phyloP scores from a whole-genome alignment of 1,140 invertebrate genomes.

The Drosophila melanica region DNA sequence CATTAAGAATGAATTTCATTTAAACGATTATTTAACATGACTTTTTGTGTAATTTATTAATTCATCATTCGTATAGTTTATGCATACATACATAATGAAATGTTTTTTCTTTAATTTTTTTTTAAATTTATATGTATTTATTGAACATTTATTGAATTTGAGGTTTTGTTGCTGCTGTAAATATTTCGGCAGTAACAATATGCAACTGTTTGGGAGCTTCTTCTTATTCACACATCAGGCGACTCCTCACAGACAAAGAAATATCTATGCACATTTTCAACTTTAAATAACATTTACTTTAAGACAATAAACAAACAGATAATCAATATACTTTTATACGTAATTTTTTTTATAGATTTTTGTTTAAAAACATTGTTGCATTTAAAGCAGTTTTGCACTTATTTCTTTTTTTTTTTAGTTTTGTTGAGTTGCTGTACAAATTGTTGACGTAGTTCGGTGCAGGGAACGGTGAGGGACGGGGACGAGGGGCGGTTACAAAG shows the following conservation, averaged over 20 bases:
- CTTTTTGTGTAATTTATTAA: constrained; percentile 61
- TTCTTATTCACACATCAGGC: constrained; percentile 31
- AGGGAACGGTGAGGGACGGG: constrained; percentile 38
- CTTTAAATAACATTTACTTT: constrained; percentile 76
- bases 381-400: constrained; percentile 78
- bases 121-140: constrained; percentile 63
- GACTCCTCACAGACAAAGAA: constrained; percentile 53
- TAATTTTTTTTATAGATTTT: constrained; percentile 32
- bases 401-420: constrained; percentile 69
- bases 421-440: constrained; percentile 74
- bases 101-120: constrained; percentile 51
- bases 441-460: constrained; percentile 72
- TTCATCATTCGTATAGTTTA: constrained; percentile 63
- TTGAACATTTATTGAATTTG: constrained; percentile 66
- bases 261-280: constrained; percentile 58
- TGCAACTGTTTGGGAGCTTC: constrained; percentile 23
- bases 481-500: constrained; percentile 14
- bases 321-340: constrained; percentile 57
- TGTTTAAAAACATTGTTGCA: constrained; percentile 64
- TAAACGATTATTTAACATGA: constrained; percentile 57
- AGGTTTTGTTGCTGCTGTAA: constrained; percentile 52
- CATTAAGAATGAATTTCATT: background rate
- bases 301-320: constrained; percentile 71
- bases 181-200: constrained; percentile 57
- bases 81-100: constrained; percentile 63